Evolutionary conservation across 2,888 invertebrate genomes (phyloP).

Genomic region (Eledone cirrhosa): DNA sequence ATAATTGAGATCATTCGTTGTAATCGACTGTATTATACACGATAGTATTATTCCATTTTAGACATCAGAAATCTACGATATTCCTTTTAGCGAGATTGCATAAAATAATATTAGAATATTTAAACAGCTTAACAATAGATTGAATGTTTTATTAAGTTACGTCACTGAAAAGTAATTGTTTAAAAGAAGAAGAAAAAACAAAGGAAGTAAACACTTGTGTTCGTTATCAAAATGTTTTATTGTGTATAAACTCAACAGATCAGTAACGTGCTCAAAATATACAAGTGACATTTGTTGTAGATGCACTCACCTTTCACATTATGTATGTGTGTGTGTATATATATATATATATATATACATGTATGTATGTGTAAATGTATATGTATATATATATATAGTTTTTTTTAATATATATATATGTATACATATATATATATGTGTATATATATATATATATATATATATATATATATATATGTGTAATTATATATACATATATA

Average conservation of each 20-base stretch:
- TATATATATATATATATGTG: too few species aligned
- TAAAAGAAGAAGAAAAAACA: not conserved
- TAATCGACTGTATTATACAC: too few species aligned
- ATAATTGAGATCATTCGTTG: too few species aligned
- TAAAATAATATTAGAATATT: not conserved
- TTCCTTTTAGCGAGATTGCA: not conserved
- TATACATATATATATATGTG: too few species aligned
- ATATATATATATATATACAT: too few species aligned
- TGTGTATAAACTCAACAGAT: slow-evolving; percentile 27
- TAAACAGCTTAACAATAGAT: not conserved
- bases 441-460: not conserved
- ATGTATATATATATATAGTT: too few species aligned
- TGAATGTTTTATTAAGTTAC: not conserved
- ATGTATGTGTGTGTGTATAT: too few species aligned
- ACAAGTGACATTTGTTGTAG: slow-evolving; percentile 20
- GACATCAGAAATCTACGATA: not conserved
- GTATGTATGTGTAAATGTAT: too few species aligned
- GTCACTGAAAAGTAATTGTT: not conserved
- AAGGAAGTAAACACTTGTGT: not conserved
- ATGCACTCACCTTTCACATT: slow-evolving; percentile 20
- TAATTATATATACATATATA: too few species aligned
- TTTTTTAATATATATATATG: too few species aligned
- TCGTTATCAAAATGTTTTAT: slow-evolving; percentile 28
- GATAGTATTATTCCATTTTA: too few species aligned
- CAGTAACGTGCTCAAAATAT: slow-evolving; percentile 19